A percentile compares a stretch with the other conserved stretches of the same genome.
Conservation (phyloP, 1,140 invertebrate species). For the Sarcophaga peregrina region DNA sequence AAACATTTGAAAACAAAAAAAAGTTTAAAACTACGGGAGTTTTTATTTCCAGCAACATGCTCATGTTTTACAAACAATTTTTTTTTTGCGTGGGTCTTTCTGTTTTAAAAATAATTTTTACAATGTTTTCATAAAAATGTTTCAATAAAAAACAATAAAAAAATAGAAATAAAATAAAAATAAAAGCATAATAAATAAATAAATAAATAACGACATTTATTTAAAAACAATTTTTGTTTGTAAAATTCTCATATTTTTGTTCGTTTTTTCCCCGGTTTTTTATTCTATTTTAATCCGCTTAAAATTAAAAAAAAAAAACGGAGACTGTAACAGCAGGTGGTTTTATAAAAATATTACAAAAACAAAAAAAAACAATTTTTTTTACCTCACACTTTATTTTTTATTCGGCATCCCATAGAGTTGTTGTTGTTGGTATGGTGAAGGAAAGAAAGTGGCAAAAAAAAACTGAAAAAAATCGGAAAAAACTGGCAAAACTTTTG, state of each 20-base stretch:
- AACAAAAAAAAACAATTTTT: background rate
- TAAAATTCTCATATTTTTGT: background rate
- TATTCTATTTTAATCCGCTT: background rate
- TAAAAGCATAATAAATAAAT: too few relatives aligned
- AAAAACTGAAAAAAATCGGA: background rate
- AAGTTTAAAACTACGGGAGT: background rate
- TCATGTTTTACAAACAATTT: background rate
- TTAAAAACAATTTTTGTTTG: background rate
- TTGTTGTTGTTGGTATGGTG: background rate
- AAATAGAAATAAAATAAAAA: too few relatives aligned
- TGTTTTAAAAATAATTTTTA: background rate
- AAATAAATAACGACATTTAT: background rate
- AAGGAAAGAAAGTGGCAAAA: too few relatives aligned
- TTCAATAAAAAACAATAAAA: too few relatives aligned
- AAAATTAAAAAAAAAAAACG: background rate
- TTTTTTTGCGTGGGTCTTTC: too few relatives aligned
- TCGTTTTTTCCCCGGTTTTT: background rate
- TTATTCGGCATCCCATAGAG: background rate
- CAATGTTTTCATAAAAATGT: background rate
- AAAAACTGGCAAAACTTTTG: background rate
- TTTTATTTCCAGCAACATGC: background rate
- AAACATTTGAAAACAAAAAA: background rate
- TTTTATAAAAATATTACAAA: background rate
- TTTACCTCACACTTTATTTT: background rate
- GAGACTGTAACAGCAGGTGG: background rate